Conservation (phyloP, 2,797 vertebrate genomes). For the Synaphobranchus kaupii region DNA sequence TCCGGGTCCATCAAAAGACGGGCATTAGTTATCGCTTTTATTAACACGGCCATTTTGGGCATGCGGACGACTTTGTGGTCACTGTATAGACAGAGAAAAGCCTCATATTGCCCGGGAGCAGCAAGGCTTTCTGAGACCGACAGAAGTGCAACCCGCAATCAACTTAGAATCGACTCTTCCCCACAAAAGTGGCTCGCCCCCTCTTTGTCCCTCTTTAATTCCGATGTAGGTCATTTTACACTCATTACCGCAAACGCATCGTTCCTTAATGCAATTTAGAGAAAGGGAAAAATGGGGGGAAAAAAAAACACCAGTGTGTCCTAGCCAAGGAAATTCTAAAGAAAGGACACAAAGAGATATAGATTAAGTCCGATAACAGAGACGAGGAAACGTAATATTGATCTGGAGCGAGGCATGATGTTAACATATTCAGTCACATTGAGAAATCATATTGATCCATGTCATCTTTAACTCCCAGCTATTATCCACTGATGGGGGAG, state of each 20-base stretch:
- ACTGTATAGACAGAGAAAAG: slow-evolving; percentile 72
- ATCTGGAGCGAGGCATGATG: slow-evolving; percentile 83
- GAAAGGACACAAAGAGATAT: slow-evolving; percentile 95
- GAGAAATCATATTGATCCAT: slow-evolving; percentile 92
- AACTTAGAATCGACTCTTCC: slow-evolving; percentile 77
- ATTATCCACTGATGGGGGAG: slow-evolving; percentile 75
- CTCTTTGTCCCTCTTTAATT: slow-evolving; percentile 80
- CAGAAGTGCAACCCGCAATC: slow-evolving; percentile 83
- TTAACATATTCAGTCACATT: slow-evolving; percentile 90
- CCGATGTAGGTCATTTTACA: slow-evolving; percentile 86
- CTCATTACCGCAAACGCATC: slow-evolving; percentile 74
- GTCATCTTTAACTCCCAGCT: slow-evolving; percentile 96
- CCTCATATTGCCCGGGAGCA: slow-evolving; percentile 76
- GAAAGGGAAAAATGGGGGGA: slow-evolving; percentile 55
- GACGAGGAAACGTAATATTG: slow-evolving; percentile 87
- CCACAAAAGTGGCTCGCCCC: slow-evolving; percentile 64
- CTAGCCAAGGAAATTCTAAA: slow-evolving; percentile 78
- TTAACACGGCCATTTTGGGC: slow-evolving; percentile 88
- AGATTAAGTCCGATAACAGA: slow-evolving; percentile 90
- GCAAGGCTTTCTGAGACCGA: slow-evolving; percentile 73
- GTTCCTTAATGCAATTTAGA: slow-evolving; percentile 82
- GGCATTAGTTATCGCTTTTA: slow-evolving; percentile 89
- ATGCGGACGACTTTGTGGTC: slow-evolving; percentile 75
- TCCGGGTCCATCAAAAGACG: slow-evolving; percentile 85
- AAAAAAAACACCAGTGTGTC: slow-evolving; percentile 53